Base-by-base conservation (phyloP, 1,140 invertebrate species). In the Aporrectodea caliginosa region DNA sequence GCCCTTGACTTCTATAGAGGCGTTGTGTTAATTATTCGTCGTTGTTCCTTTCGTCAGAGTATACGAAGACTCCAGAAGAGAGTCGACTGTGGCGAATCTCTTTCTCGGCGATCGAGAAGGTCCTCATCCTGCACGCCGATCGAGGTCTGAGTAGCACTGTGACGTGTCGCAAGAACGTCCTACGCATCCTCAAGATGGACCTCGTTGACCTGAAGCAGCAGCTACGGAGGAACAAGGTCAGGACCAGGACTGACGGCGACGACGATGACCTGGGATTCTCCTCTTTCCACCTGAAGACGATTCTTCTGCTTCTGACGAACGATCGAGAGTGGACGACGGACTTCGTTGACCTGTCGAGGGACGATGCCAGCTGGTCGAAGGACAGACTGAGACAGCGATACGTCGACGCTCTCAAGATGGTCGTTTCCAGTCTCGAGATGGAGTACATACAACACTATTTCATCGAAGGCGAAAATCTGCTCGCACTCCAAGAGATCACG, bases 131-230 rank as follows among this genome's bases (percentile, higher is more conserved):
- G 6, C 16, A 33, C 22, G 71, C 71, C n/a, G 71, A 72, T 16
- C 31, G 34, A 33, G 6, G 34, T 72, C 30, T 33, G 16, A 12
- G 12, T 1, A 1, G 12, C 6, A 22, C 12, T 0, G 22, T 1
- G 71, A 72, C 71, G 34, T 72, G 71, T 16, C 71, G 71, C 71
- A 72, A 72, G 71, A 33, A 72, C 71, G 71, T 72, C 71, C 71
- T 72, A n/a, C 12, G 12, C 1, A 30, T 72, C 14, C 71, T 72
- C 0, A 72, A 72, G n/a, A 30, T 72, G n/a, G 71, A 72, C n/a
- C 71, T 72, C 14, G 31, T n/a, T 33, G 71, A 72, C 71, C 34
- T 72, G 30, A 32, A 72, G 30, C 14, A 72, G 71, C n/a, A n/a
- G n/a, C n/a, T n/a, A n/a, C n/a, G n/a, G n/a, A n/a, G n/a, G n/a